Base-by-base conservation (phyloP, 1,140 invertebrate species). In the Plodia interpunctella region DNA sequence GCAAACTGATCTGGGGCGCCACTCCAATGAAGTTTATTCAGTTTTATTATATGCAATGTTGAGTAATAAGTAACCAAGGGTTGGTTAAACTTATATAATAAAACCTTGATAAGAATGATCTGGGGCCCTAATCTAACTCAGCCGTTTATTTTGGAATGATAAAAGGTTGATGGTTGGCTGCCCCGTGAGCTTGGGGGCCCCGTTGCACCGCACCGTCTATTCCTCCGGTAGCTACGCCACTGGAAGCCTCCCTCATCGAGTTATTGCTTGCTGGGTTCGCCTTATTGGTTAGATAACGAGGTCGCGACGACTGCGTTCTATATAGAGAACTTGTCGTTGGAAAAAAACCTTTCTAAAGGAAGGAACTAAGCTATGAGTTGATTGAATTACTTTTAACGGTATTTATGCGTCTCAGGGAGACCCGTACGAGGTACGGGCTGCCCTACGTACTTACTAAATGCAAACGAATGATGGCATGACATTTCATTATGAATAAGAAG, bases 391-490 rank as follows among this genome's bases (percentile, higher is more conserved):
- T 58, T 25, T 25, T 65, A 63, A 21, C 15, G 55, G 25, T 57
- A 44, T 62, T 57, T 68, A 32, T 20, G 57, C n/a, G 54, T 59
- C n/a, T n/a, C 54, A 61, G 69, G 56, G 74, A 63, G 65, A 62
- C 66, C 71, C 56, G 75, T 78, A 66, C 79, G 72, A 74, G 79
- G 79, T 67, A 82, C 77, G 78, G 59, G 25, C 13, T 56, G 35
- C 54, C 32, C 57, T 18, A 32, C 51, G 20, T 53, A 2, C 15
- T 44, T 44, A 15, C n/a, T 5, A 6, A 44, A 13, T 2, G 38
- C 38, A 44, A 44, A 15, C 15, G 38, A 44, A 44, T 5, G 13
- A n/a, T 44, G 5, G 15, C 2, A 44, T n/a, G 38, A 2, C 13
- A 35, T 9, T 9, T 13, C 21, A 59, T 18, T 11, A n/a, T 49